These are phyloP conservation scores for Pelochelys cantorii DNA, from an alignment of 2,797 vertebrate species.

Conservation along the genomic window DNA sequence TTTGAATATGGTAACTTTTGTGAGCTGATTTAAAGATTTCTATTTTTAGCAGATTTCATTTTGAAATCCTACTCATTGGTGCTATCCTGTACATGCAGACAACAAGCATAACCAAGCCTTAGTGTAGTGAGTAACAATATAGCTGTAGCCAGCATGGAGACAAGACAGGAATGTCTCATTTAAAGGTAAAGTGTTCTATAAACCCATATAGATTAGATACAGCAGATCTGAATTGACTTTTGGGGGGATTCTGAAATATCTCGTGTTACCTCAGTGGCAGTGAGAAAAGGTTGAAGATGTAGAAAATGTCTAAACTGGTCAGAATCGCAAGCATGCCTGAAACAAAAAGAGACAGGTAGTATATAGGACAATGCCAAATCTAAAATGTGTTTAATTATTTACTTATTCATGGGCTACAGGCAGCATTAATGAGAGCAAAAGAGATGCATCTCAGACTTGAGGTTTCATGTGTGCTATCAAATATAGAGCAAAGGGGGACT, in stretches of 20 bases:
- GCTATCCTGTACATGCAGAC: background rate
- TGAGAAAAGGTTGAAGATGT: background rate
- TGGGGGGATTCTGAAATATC: background rate
- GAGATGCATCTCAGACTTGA: slow-evolving; percentile 47
- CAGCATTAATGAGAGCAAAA: slow-evolving; percentile 14
- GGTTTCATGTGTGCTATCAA: slow-evolving; percentile 47
- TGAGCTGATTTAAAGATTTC: slow-evolving; percentile 51
- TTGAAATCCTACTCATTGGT: slow-evolving; percentile 11
- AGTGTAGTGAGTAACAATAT: background rate
- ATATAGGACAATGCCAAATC: slow-evolving; percentile 33
- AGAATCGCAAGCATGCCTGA: slow-evolving; percentile 41
- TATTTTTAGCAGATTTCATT: slow-evolving; percentile 46
- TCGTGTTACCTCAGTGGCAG: background rate
- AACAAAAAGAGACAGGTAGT: slow-evolving; percentile 38
- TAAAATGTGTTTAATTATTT: slow-evolving; percentile 53
- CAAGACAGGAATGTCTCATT: rapidly evolving
- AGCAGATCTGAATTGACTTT: background rate
- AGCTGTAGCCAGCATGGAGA: background rate
- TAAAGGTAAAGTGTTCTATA: background rate
- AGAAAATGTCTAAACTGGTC: slow-evolving; percentile 26
- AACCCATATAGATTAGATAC: background rate
- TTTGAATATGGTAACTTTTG: slow-evolving; percentile 48
- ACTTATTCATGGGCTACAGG: slow-evolving; percentile 56
- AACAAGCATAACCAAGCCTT: background rate
- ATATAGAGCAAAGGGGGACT: slow-evolving; percentile 40